A percentile compares a stretch with the other conserved stretches of the same genome.
Evolutionary conservation across 2,113 vertebrate genomes (phyloP).

Genomic region (Prolemur simus): DNA sequence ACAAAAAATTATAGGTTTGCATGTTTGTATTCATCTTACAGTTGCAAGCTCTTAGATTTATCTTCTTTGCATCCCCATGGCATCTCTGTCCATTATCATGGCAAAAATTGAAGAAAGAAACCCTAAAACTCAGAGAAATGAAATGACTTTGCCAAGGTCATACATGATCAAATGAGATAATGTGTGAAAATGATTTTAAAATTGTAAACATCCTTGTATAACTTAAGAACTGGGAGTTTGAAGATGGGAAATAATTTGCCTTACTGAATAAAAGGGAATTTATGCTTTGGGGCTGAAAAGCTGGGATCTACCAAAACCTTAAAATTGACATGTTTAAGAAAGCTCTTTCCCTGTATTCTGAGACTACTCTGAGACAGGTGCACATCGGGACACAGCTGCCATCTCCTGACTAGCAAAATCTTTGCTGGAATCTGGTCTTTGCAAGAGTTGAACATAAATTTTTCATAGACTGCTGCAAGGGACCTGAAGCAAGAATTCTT

Average conservation of each 20-base stretch:
- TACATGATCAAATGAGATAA: background rate
- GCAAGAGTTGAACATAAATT: slow-evolving; percentile 33
- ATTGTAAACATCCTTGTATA: background rate
- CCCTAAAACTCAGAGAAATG: background rate
- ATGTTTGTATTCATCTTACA: background rate
- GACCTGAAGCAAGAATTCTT: slow-evolving; percentile 40
- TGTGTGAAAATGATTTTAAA: background rate
- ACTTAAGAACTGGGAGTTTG: background rate
- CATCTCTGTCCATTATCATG: background rate
- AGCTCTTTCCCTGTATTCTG: background rate
- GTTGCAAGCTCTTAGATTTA: background rate
- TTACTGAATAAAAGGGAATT: background rate
- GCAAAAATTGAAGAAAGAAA: background rate
- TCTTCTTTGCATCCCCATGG: background rate
- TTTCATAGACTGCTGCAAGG: slow-evolving; percentile 44
- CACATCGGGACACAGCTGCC: background rate
- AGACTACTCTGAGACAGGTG: background rate
- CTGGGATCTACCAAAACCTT: background rate
- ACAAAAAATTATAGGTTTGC: background rate
- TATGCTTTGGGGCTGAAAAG: background rate
- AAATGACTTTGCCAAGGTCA: slow-evolving; percentile 26
- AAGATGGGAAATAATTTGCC: background rate
- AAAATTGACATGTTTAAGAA: background rate
- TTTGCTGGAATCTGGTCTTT: slow-evolving; percentile 47
- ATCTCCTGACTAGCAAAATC: background rate